phyloP scores from a whole-genome alignment of 2,797 vertebrate genomes.

The Pangasius larnaudii region DNA sequence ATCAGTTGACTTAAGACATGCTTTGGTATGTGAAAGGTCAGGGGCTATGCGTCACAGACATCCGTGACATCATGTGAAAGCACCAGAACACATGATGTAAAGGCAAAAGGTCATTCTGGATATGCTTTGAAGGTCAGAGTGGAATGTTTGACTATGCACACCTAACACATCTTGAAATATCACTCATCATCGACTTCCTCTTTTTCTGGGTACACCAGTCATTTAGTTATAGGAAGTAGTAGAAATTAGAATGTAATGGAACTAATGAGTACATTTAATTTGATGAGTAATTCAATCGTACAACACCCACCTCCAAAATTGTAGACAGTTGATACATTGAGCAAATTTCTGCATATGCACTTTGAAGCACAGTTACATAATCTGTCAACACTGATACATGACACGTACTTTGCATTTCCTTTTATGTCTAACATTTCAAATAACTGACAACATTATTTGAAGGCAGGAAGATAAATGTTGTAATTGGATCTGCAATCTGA shows the following conservation, averaged over 20 bases:
- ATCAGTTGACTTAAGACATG: slow-evolving; percentile 47
- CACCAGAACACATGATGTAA: slow-evolving; percentile 39
- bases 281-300: background rate
- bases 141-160: slow-evolving; percentile 44
- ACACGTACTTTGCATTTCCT: background rate
- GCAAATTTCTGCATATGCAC: background rate
- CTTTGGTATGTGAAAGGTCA: slow-evolving; percentile 46
- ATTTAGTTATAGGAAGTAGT: background rate
- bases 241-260: background rate
- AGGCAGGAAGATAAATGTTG: slow-evolving; percentile 36
- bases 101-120: slow-evolving; percentile 51
- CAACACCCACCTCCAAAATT: background rate
- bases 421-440: slow-evolving; percentile 36
- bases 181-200: slow-evolving; percentile 28
- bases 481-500: slow-evolving; percentile 39
- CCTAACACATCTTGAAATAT: slow-evolving; percentile 40
- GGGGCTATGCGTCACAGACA: slow-evolving; percentile 37
- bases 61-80: slow-evolving; percentile 47
- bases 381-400: slow-evolving; percentile 25
- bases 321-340: background rate
- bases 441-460: slow-evolving; percentile 10
- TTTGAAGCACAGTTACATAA: background rate
- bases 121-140: slow-evolving; percentile 53
- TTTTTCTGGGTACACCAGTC: background rate
- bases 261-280: background rate